Evolutionary conservation across 2,888 invertebrate genomes (phyloP), one percentile per base, ranked within the genome.

Genomic region (Pharmacophagus antenor): DNA sequence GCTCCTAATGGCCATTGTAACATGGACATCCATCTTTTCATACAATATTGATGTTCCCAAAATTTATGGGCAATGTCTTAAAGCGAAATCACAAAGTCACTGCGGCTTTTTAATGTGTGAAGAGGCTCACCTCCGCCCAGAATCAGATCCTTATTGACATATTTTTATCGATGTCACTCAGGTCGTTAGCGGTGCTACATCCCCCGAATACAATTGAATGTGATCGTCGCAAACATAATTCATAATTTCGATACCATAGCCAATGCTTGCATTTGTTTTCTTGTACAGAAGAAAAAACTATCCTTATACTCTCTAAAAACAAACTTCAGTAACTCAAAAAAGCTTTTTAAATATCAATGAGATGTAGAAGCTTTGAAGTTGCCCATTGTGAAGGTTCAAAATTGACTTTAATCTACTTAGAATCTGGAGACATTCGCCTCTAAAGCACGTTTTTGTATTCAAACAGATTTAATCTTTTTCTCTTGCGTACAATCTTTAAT

Each of bases 1-100:
- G 76, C 78, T 76, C 83, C 83, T 87, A 89, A 88, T 89, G 89
- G 88, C 76, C 81, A 72, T 64, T 82, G 82, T 75, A 88, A 89
- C 89, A 89, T 86, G 88, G 88, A 88, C 89, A 89, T 90, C 89
- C 85, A 88, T 85, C 83, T 84, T 82, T 70, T 86, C 85, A 88
- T 88, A 87, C 84, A 88, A 88, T 88, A 89, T 89, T 88, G 87
- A 89, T 88, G 88, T 84, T 77, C 79, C 74, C 77, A 76, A 77
- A 85, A 89, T 90, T 90, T 89, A 89, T 89, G 70, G 85, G 82
- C 79, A 71, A 70, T 77, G 80, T 77, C 80, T 79, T 77, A 73
- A 44, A 79, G 67, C 65, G 75, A 67, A 77, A 86, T 87, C 78
- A 84, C 72, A 86, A 87, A 89, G 87, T 87, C 87, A 80, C 88